Base-by-base conservation (phyloP, 2,797 vertebrate species). In the Erethizon dorsatum region DNA sequence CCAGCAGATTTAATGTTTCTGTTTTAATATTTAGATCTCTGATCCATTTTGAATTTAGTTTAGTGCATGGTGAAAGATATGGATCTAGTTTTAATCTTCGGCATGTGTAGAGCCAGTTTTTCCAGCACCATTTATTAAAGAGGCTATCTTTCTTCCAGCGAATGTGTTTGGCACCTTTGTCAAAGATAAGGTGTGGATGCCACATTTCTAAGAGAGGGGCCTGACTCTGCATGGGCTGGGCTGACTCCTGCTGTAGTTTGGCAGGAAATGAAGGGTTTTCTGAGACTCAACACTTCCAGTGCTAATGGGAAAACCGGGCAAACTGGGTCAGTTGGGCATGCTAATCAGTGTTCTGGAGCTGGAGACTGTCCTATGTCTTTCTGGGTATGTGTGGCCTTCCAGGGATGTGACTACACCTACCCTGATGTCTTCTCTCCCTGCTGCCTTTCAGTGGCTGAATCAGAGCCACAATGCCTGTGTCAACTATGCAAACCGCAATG, bases 401-500 rank as follows among this genome's bases (percentile, higher is more conserved):
- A 31, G 65, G 69, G 63, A 63, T 50, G 69, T 65, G 41, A 77
- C 61, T 13, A 7, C 4, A 0, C 50, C 65, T 54, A 33, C 61
- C 37, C 94, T 96, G 71, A 97, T 65, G n/a, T 69, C 77, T 67
- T 2, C 67, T 84, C 93, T 95, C 91, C 37, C 41, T 92, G 20
- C 95, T 92, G 97, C 90, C 47, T 86, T 97, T 7, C 85, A 99
- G 99, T 99, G 99, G 99, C 98, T 99, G 98, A 99, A 99, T 98
- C 99, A 99, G 98, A 99, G 99, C 98, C 99, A 99, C 98, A 99
- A 99, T 0, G 99, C 99, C 75, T 99, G 99, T 94, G 99, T 99
- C 87, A 99, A 99, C 99, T 99, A 99, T 99, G 98, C 99, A 99
- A 99, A 99, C 98, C 99, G 99, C 93, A 99, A 99, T 3, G 99